These are phyloP conservation scores for Apogon hyalosoma DNA, from an alignment of 2,797 vertebrate genomes.

Conservation along the genomic window DNA sequence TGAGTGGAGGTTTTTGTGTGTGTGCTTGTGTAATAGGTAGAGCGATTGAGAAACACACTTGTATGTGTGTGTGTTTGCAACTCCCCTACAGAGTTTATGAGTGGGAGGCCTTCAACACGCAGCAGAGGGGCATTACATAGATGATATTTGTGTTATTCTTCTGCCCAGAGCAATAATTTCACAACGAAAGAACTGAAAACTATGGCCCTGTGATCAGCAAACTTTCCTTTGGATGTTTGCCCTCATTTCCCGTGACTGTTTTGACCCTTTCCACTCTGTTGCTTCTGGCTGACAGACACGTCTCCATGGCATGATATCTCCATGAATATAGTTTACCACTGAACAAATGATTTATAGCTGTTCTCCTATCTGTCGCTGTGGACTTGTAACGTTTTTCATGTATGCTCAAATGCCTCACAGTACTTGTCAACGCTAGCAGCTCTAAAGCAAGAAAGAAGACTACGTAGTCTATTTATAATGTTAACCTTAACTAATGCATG, in stretches of 20 bases:
- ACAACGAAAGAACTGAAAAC: slow-evolving; percentile 46
- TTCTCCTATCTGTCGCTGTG: neutral
- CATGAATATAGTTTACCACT: neutral
- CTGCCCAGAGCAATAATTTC: slow-evolving; percentile 45
- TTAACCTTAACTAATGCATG: neutral
- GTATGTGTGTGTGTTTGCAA: slow-evolving; percentile 23
- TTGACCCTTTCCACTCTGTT: slow-evolving; percentile 1
- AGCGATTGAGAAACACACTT: slow-evolving; percentile 51
- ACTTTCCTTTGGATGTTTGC: slow-evolving; percentile 7
- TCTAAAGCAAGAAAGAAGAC: too few relatives aligned
- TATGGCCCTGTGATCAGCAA: slow-evolving; percentile 10
- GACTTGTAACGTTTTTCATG: neutral
- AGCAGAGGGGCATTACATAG: slow-evolving; percentile 47
- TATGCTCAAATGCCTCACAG: neutral
- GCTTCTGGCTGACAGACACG: slow-evolving; percentile 1
- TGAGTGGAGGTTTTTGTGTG: slow-evolving; percentile 23
- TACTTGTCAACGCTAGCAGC: neutral
- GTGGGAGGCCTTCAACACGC: slow-evolving; percentile 57
- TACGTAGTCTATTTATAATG: neutral
- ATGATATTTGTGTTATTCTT: slow-evolving; percentile 45
- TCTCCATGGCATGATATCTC: neutral
- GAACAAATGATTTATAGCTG: slow-evolving; percentile 1
- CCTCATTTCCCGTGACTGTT: neutral
- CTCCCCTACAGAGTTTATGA: slow-evolving; percentile 52
- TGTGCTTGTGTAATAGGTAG: slow-evolving; percentile 36